These are phyloP conservation scores for Eurystomus glaucurus DNA, from an alignment of 2,797 vertebrate species.

Conservation along the genomic window DNA sequence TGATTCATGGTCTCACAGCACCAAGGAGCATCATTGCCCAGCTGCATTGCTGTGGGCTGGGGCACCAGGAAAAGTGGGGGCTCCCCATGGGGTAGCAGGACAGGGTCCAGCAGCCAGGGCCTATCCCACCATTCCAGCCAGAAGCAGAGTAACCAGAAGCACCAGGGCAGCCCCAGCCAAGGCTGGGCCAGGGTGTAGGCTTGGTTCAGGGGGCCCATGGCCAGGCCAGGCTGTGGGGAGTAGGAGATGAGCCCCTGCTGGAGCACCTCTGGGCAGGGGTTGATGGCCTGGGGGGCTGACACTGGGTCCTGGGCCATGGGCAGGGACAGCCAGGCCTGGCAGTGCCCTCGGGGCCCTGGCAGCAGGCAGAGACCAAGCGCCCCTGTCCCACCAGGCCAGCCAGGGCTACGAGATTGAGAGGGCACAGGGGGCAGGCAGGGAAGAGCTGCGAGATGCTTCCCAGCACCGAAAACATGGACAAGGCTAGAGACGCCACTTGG, in stretches of 20 bases:
- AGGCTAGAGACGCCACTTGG: accelerated
- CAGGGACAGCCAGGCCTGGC: neutral
- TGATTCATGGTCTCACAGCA: neutral
- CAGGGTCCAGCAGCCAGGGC: neutral
- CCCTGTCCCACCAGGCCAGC: neutral
- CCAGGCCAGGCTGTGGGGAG: neutral
- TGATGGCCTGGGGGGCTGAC: accelerated
- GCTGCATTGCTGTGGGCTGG: accelerated
- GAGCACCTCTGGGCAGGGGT: accelerated
- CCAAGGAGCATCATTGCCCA: neutral
- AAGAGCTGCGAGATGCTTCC: accelerated
- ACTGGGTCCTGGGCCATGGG: accelerated
- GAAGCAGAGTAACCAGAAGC: neutral
- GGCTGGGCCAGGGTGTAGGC: neutral
- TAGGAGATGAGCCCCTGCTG: neutral
- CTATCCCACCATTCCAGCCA: neutral
- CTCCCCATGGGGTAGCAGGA: neutral
- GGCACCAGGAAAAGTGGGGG: accelerated
- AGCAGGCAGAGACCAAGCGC: neutral
- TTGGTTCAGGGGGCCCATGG: accelerated
- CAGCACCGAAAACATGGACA: accelerated
- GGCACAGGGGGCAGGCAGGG: accelerated
- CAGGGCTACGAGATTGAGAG: accelerated
- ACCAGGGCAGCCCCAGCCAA: accelerated
- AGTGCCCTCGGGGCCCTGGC: neutral